Conservation (phyloP, 2,113 vertebrate species). For the Chrysemys picta region DNA sequence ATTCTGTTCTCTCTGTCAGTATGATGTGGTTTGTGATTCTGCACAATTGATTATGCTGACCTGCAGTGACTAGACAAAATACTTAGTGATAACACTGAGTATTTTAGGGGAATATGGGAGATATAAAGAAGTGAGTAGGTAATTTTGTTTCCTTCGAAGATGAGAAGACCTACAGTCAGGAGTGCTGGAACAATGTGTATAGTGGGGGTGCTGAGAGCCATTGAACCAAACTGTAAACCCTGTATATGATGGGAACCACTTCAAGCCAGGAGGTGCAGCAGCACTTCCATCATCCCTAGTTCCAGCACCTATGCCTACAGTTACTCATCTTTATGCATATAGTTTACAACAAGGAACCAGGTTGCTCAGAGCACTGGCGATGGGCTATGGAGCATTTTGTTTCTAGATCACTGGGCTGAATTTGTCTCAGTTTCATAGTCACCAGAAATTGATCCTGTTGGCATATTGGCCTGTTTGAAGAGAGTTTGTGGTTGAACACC, state of each 20-base stretch:
- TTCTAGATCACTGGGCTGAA: neutral
- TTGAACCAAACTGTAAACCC: too few relatives aligned
- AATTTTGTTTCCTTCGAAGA: neutral
- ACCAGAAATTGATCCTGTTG: accelerated
- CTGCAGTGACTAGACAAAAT: constrained; percentile 3
- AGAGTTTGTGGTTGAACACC: neutral
- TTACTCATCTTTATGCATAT: accelerated
- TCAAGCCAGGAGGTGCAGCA: too few relatives aligned
- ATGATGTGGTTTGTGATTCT: neutral
- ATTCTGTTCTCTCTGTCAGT: constrained; percentile 10
- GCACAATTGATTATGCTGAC: neutral
- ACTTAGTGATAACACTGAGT: neutral
- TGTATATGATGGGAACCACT: too few relatives aligned
- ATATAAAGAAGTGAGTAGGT: neutral
- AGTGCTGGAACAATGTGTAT: too few relatives aligned
- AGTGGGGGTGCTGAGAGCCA: too few relatives aligned
- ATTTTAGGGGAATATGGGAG: neutral
- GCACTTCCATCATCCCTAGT: too few relatives aligned
- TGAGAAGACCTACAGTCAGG: neutral
- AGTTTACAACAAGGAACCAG: accelerated
- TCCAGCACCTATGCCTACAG: neutral
- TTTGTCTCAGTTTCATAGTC: neutral
- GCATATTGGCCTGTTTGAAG: neutral
- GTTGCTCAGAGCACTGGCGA: neutral
- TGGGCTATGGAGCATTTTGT: neutral